These are phyloP conservation scores for Azemiops feae DNA, from an alignment of 2,113 vertebrate species.

Conservation along the genomic window DNA sequence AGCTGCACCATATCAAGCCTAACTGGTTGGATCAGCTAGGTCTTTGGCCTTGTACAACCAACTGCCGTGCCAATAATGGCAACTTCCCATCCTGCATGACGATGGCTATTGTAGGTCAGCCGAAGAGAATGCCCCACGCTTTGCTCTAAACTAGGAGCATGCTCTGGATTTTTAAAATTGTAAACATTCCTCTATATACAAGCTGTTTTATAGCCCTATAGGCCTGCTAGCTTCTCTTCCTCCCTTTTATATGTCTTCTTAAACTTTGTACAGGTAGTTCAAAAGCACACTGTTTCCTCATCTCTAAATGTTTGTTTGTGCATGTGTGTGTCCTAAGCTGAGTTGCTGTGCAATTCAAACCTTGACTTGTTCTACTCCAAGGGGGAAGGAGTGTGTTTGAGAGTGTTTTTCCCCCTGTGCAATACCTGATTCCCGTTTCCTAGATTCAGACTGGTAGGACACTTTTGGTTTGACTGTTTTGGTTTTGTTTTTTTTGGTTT, in stretches of 20 bases:
- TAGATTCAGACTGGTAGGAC: conserved; percentile 50
- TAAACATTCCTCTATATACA: conserved; percentile 11
- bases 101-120: background rate
- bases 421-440: conserved; percentile 64
- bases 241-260: conserved; percentile 37
- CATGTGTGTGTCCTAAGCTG: conserved; percentile 26
- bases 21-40: background rate
- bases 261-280: conserved; percentile 69
- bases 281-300: conserved; percentile 60
- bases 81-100: background rate
- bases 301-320: background rate
- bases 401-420: conserved; percentile 50
- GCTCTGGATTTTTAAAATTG: conserved; percentile 18
- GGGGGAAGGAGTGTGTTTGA: conserved; percentile 23
- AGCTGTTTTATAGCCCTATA: conserved; percentile 30
- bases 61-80: background rate
- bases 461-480: conserved; percentile 47
- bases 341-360: conserved; percentile 71
- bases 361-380: conserved; percentile 43
- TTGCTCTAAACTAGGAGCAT: background rate
- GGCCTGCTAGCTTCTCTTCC: background rate
- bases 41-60: background rate
- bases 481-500: background rate
- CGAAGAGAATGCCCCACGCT: background rate
- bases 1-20: background rate